Evolutionary conservation across 2,113 vertebrate species (phyloP), one percentile per base, ranked within the genome.

Genomic region (Sitta europaea): DNA sequence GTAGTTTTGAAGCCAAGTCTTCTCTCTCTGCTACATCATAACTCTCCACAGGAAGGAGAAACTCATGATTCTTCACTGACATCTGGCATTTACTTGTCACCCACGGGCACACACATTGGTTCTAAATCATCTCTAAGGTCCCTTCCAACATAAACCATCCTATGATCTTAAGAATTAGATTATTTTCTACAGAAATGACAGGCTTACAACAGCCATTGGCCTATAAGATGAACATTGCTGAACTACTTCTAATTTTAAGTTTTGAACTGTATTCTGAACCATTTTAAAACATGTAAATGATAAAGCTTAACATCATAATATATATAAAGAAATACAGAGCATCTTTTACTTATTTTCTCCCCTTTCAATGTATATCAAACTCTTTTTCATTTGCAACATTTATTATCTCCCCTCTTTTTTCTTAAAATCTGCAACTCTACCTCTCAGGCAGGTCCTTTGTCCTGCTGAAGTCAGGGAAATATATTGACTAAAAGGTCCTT

Each of bases 151-250:
- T 21, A 76, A n/a, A 55, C 35, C 27, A 55, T 20, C 11, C 42
- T 24, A 14, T 8, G 23, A 45, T 23, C 13, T 80, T 25, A 50
- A 47, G 42, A 59, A 67, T 11, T 9, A 74, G 19, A 47, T 23
- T 7, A 42, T 12, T 66, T 70, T 47, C 61, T 57, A 55, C 12
- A 63, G 14, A 73, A 40, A 50, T 23, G 24, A n/a, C 0, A 0
- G 35, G 40, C 10, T 83, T 80, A 74, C 0, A 3, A 11, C 45
- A 81, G 50, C 42, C 53, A 33, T 6, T 27, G n/a, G 20, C 54
- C 67, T 45, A 50, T 8, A 20, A 81, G 35, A 17, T 25, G 85
- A 50, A 70, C 18, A 42, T 6, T 10, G 22, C 51, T 63, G 9
- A 58, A 59, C 10, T 63, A 24, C 16, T 42, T 67, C n/a, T 40